Evolutionary conservation across 2,888 invertebrate species (phyloP).

Genomic region (Diarsia rubi): DNA sequence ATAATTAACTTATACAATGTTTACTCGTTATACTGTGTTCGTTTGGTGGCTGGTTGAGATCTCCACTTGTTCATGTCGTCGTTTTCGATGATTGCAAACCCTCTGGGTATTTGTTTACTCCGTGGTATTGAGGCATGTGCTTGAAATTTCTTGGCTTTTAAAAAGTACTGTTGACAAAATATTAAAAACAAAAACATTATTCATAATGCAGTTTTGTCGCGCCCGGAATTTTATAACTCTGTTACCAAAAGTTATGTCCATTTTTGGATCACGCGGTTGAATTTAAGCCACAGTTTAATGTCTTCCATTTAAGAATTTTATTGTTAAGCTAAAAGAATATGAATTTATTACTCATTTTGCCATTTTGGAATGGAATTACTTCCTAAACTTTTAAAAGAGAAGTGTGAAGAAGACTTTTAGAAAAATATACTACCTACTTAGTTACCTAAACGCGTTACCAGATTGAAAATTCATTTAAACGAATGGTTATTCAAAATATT

Average conservation of each 20-base stretch:
- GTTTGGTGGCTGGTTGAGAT: constrained; percentile 63
- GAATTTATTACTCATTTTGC: background rate
- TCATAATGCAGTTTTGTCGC: background rate
- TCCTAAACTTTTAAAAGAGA: background rate
- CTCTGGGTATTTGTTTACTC: constrained; percentile 40
- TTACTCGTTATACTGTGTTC: constrained; percentile 80
- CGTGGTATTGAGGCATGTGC: background rate
- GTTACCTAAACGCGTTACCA: constrained; percentile 15
- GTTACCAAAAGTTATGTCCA: constrained; percentile 6
- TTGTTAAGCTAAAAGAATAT: background rate
- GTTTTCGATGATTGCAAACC: constrained; percentile 57
- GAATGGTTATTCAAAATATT: background rate
- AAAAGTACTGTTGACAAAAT: background rate
- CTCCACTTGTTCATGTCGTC: constrained; percentile 54
- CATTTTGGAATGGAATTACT: background rate
- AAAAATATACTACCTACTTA: constrained; percentile 11
- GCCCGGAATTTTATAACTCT: background rate
- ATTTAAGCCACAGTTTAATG: constrained; percentile 19
- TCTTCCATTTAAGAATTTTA: constrained; percentile 21
- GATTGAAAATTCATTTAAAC: constrained; percentile 13
- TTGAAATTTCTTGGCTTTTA: background rate
- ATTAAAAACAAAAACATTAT: background rate
- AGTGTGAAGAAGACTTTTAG: background rate
- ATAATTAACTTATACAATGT: constrained; percentile 77
- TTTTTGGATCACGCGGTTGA: constrained; percentile 24